A percentile compares a stretch with the other conserved stretches of the same genome.
Evolutionary conservation across 1,140 invertebrate genomes (phyloP).

Genomic region (Prorops nasuta): DNA sequence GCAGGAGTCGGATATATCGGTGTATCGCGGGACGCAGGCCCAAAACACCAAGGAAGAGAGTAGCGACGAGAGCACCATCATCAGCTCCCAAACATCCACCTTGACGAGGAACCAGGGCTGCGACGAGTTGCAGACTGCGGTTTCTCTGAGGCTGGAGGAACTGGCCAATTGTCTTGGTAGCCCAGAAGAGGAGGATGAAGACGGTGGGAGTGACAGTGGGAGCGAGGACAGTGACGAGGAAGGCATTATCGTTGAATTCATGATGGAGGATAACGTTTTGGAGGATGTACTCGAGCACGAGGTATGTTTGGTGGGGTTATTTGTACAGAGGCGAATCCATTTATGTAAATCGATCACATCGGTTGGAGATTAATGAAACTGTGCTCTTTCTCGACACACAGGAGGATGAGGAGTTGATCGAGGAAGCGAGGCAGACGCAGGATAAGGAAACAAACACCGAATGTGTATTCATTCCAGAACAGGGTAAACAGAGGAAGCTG

Average conservation of each 20-base stretch:
- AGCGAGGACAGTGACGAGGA: conserved; percentile 59
- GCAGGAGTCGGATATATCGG: conserved; percentile 57
- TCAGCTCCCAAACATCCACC: conserved; percentile 93
- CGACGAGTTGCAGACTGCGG: conserved; percentile 59
- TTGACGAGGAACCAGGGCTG: conserved; percentile 86
- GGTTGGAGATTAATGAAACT: background rate
- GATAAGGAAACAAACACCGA: conserved; percentile 96
- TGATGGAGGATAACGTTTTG: conserved; percentile 53
- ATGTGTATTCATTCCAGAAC: conserved; percentile 81
- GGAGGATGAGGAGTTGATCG: conserved; percentile 49
- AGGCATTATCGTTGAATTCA: conserved; percentile 57
- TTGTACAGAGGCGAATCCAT: background rate
- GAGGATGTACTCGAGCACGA: conserved; percentile 58
- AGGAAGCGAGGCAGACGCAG: conserved; percentile 60
- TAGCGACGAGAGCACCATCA: conserved; percentile 94
- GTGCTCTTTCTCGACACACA: too few species aligned
- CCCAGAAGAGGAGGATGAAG: conserved; percentile 60
- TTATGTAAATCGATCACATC: too few species aligned
- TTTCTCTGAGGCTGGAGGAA: conserved; percentile 63
- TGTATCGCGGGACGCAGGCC: conserved; percentile 39
- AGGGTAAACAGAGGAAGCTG: conserved; percentile 62
- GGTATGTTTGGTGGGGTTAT: conserved; percentile 26
- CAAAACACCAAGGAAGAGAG: conserved; percentile 78
- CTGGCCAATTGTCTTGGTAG: conserved; percentile 57
- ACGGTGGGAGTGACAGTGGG: conserved; percentile 62